Evolutionary conservation across 23 tunicate genomes (phyloP).

Genomic region (Oikopleura albicans): DNA sequence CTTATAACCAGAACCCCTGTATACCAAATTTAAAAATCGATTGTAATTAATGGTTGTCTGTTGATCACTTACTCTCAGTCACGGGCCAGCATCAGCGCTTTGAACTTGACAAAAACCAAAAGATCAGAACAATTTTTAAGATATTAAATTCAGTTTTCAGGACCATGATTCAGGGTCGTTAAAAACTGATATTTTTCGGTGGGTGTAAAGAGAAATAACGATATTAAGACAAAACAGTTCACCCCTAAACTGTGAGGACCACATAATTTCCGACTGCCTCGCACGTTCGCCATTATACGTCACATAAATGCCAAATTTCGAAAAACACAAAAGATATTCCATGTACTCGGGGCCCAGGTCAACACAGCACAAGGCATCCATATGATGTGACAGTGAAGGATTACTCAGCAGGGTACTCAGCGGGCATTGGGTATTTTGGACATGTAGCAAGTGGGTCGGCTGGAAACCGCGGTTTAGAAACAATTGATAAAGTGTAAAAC

Average conservation of each 20-base stretch:
- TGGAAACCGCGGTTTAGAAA: not conserved
- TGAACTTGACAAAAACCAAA: too few species aligned
- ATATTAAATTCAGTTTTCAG: too few species aligned
- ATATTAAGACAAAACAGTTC: too few species aligned
- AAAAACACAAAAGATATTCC: not conserved
- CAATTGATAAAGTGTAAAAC: not conserved
- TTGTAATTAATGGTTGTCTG: too few species aligned
- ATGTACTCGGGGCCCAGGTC: not conserved
- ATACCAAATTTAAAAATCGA: too few species aligned
- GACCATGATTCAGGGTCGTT: too few species aligned
- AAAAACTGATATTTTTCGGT: too few species aligned
- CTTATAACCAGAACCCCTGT: too few species aligned
- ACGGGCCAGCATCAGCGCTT: too few species aligned
- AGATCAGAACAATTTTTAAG: too few species aligned
- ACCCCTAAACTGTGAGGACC: not conserved
- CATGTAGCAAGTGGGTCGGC: not conserved
- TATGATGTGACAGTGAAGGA: not conserved
- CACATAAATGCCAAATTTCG: slow-evolving; percentile 11
- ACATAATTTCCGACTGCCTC: slow-evolving; percentile 7
- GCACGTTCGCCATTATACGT: not conserved
- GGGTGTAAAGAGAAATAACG: too few species aligned
- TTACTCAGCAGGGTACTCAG: not conserved
- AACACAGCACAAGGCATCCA: slow-evolving; percentile 7
- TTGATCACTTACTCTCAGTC: too few species aligned
- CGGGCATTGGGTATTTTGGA: not conserved